phyloP scores from a whole-genome alignment of 1,140 invertebrate species.

The Galleria mellonella region DNA sequence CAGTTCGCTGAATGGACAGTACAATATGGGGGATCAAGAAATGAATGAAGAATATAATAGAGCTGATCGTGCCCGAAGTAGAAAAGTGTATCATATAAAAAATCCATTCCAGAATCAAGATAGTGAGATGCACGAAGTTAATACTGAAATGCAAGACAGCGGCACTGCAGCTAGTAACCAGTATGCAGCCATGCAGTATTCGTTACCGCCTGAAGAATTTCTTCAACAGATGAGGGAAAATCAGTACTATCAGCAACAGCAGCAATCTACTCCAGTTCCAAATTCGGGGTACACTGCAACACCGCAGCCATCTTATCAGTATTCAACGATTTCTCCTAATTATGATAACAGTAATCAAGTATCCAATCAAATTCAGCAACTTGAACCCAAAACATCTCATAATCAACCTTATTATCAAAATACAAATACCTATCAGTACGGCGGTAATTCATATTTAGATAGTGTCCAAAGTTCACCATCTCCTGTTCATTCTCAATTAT shows the following conservation, averaged over 20 bases:
- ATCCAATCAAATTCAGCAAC: conserved; percentile 33
- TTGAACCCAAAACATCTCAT: conserved; percentile 45
- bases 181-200: conserved; percentile 63
- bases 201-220: conserved; percentile 67
- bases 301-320: conserved; percentile 54
- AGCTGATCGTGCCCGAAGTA: conserved; percentile 31
- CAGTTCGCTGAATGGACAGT: conserved; percentile 44
- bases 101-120: conserved; percentile 56
- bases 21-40: conserved; percentile 41
- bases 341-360: conserved; percentile 48
- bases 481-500: conserved; percentile 40
- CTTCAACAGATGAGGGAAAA: conserved; percentile 60
- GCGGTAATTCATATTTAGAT: conserved; percentile 37
- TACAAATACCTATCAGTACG: conserved; percentile 43
- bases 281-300: conserved; percentile 50
- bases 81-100: conserved; percentile 61
- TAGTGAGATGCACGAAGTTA: conserved; percentile 29
- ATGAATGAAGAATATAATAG: conserved; percentile 43
- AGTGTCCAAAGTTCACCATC: conserved; percentile 45
- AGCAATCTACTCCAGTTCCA: conserved; percentile 45
- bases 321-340: conserved; percentile 40
- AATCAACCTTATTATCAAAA: conserved; percentile 35
- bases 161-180: conserved; percentile 64
- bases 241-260: conserved; percentile 45
- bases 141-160: conserved; percentile 39